Percentiles rank a stretch among this genome's conserved stretches.
phyloP scores from a whole-genome alignment of 1,140 invertebrate genomes.

The Microplitis mediator region DNA sequence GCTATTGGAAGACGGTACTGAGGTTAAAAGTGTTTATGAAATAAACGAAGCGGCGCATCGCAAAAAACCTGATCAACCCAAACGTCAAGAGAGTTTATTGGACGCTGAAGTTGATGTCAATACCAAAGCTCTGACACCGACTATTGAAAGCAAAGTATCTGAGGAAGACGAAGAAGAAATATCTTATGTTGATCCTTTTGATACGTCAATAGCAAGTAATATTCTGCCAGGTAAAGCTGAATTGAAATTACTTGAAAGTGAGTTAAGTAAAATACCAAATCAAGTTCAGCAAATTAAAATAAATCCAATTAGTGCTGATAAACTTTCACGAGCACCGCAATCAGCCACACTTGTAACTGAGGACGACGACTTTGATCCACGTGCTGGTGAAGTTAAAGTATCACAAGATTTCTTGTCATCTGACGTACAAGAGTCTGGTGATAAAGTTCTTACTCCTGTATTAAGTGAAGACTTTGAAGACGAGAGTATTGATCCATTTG shows the following conservation, averaged over 20 bases:
- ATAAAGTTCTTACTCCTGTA: constrained; percentile 60
- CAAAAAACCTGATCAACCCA: constrained; percentile 13
- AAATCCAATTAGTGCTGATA: constrained; percentile 40
- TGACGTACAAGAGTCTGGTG: constrained; percentile 43
- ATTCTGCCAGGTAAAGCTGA: constrained; percentile 79
- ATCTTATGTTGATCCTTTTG: constrained; percentile 73
- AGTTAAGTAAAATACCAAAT: constrained; percentile 63
- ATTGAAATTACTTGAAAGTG: constrained; percentile 76
- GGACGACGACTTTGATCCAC: constrained; percentile 54
- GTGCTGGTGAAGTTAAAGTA: constrained; percentile 44
- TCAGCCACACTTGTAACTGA: constrained; percentile 30
- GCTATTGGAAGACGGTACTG: constrained; percentile 30
- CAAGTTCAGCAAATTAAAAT: constrained; percentile 33
- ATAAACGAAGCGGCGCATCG: constrained; percentile 22
- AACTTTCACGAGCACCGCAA: constrained; percentile 8
- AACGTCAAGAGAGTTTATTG: constrained; percentile 53
- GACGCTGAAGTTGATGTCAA: constrained; percentile 69
- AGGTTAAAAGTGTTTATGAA: constrained; percentile 18
- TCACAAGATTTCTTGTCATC: constrained; percentile 47
- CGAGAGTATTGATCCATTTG: constrained; percentile 70
- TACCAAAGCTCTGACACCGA: constrained; percentile 70
- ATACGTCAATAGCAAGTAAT: constrained; percentile 78
- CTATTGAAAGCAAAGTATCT: constrained; percentile 53
- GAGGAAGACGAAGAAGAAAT: constrained; percentile 51
- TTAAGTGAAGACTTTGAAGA: constrained; percentile 39